These are phyloP conservation scores for Microcebus ravelobensis DNA, from an alignment of 2,113 vertebrate genomes.

Conservation along the genomic window DNA sequence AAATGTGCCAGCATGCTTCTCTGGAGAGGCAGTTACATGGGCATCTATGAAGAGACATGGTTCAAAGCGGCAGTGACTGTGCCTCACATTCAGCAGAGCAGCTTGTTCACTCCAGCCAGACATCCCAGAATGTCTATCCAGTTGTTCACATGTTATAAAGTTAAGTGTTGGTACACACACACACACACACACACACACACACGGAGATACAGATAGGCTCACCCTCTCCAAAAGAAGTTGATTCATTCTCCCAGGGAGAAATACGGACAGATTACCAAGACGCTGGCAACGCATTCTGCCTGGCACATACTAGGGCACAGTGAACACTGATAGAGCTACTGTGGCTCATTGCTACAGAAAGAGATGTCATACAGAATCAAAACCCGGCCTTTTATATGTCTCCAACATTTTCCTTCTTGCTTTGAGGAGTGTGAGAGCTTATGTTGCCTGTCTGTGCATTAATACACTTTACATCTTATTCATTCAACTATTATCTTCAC, in stretches of 20 bases:
- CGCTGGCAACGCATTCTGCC: background rate
- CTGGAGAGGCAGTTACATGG: background rate
- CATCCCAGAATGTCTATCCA: background rate
- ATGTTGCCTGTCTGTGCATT: background rate
- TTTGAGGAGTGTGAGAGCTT: background rate
- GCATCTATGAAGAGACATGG: background rate
- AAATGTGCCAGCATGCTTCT: background rate
- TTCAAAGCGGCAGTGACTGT: conserved; percentile 13
- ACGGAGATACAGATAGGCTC: background rate
- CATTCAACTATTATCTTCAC: background rate
- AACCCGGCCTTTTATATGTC: background rate
- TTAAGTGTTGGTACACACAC: background rate
- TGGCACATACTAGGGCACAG: rapidly evolving
- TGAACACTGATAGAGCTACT: background rate
- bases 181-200: background rate
- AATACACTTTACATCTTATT: background rate
- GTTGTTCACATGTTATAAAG: conserved; percentile 25
- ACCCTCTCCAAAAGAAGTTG: background rate
- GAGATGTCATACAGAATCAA: background rate
- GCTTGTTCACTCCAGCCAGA: background rate
- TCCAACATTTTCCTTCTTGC: background rate
- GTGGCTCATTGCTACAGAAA: background rate
- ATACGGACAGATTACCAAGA: background rate
- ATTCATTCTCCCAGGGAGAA: conserved; percentile 42
- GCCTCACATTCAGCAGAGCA: background rate